Percentiles rank a stretch among this genome's conserved stretches.
These are phyloP conservation scores for Actinia equina DNA, from an alignment of 64 coral and sea anemone species.

Conservation along the genomic window DNA sequence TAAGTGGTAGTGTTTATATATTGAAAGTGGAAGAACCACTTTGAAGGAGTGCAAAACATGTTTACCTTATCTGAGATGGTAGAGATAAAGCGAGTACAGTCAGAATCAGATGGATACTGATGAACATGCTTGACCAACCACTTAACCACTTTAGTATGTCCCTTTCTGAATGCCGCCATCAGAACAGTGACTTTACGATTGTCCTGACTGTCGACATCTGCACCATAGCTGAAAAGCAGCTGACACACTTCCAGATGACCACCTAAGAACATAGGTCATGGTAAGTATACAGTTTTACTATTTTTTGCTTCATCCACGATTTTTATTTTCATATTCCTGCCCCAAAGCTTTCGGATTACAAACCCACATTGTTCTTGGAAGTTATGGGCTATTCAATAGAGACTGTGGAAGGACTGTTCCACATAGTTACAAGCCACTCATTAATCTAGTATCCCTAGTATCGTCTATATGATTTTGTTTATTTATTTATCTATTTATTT, in stretches of 20 bases:
- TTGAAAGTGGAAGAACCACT: neutral
- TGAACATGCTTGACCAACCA: constrained; percentile 95
- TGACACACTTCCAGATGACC: constrained; percentile 95
- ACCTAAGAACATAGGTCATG: constrained; percentile 20
- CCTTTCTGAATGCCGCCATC: constrained; percentile 95
- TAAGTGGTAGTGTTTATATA: no score
- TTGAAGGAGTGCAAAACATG: neutral
- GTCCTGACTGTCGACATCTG: constrained; percentile 93
- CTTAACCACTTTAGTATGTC: constrained; percentile 88
- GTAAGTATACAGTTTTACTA: no score
- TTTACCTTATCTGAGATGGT: constrained; percentile 89
- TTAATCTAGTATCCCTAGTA: no score
- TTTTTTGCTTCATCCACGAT: no score
- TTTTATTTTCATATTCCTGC: no score
- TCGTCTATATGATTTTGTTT: no score
- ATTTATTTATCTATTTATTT: no score
- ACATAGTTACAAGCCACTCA: no score
- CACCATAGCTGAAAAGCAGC: constrained; percentile 85
- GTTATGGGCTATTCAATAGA: no score
- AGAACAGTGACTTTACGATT: constrained; percentile 91
- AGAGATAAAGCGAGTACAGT: constrained; percentile 88
- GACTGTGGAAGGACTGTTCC: no score
- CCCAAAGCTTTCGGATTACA: no score
- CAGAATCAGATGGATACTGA: constrained; percentile 95
- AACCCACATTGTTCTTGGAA: no score